These are phyloP conservation scores for Bradypus variegatus DNA, from an alignment of 2,797 vertebrate genomes.

Conservation along the genomic window DNA sequence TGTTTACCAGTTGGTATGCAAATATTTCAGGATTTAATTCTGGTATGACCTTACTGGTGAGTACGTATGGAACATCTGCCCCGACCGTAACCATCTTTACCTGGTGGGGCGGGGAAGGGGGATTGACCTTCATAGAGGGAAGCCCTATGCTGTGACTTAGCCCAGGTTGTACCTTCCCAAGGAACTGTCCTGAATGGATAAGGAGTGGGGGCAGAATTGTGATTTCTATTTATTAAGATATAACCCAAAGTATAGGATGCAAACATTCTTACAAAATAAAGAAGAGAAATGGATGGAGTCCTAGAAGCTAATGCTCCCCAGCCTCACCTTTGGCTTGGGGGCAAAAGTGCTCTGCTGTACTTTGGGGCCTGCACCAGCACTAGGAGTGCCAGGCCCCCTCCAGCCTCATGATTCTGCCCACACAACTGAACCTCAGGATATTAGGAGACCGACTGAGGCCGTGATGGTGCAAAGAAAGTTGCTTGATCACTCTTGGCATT, in stretches of 20 bases:
- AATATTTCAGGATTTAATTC: constrained; percentile 10
- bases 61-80: neutral
- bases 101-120: neutral
- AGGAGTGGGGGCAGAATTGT: neutral
- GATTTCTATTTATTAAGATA: neutral
- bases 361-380: neutral
- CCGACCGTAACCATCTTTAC: neutral
- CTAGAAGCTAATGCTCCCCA: neutral
- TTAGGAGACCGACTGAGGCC: neutral
- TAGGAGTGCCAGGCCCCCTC: neutral
- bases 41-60: neutral
- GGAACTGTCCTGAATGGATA: neutral
- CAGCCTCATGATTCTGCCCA: neutral
- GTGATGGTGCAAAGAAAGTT: neutral
- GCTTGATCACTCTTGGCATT: neutral
- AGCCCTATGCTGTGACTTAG: neutral
- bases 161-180: neutral
- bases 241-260: neutral
- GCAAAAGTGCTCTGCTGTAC: neutral
- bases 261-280: neutral
- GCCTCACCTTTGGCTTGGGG: neutral
- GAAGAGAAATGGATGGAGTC: neutral
- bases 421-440: neutral
- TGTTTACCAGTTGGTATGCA: neutral
- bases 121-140: neutral